Percentiles rank a stretch among this genome's conserved stretches.
Evolutionary conservation across 2,797 vertebrate genomes (phyloP).

Genomic region (Ataeniobius toweri): DNA sequence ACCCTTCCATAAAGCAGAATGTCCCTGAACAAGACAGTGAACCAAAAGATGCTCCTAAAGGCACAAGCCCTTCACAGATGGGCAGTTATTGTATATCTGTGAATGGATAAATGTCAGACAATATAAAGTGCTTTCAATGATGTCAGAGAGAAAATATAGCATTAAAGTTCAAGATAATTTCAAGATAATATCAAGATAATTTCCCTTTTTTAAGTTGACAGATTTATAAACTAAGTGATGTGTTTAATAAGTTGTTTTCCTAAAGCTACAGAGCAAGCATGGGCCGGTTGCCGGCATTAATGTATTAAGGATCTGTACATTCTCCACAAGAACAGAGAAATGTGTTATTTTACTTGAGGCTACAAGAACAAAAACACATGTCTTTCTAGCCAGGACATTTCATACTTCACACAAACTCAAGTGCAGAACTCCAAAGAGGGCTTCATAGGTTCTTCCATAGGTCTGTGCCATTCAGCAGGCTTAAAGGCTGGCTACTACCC

Average conservation of each 20-base stretch:
- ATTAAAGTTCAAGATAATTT: background rate
- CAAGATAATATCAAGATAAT: background rate
- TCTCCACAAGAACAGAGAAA: background rate
- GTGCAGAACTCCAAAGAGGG: too few relatives aligned
- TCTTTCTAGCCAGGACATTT: too few relatives aligned
- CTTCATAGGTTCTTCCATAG: too few relatives aligned
- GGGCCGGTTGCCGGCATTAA: background rate
- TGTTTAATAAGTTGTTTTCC: conserved; percentile 20
- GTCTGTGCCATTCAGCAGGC: too few relatives aligned
- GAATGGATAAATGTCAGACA: background rate
- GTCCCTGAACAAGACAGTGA: background rate
- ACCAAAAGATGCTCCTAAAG: background rate
- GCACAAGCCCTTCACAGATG: background rate
- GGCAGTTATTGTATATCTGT: background rate
- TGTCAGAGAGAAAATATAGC: too few relatives aligned
- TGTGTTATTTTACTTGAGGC: too few relatives aligned
- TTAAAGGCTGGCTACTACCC: too few relatives aligned
- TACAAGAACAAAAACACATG: too few relatives aligned
- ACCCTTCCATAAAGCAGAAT: background rate
- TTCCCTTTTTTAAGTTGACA: conserved; percentile 16
- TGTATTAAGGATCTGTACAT: background rate
- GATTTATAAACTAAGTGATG: conserved; percentile 17
- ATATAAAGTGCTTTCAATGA: background rate
- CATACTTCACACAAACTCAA: too few relatives aligned
- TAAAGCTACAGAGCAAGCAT: conserved; percentile 21